These are phyloP conservation scores for Tragelaphus buxtoni DNA, from an alignment of 2,113 vertebrate genomes.

Conservation along the genomic window DNA sequence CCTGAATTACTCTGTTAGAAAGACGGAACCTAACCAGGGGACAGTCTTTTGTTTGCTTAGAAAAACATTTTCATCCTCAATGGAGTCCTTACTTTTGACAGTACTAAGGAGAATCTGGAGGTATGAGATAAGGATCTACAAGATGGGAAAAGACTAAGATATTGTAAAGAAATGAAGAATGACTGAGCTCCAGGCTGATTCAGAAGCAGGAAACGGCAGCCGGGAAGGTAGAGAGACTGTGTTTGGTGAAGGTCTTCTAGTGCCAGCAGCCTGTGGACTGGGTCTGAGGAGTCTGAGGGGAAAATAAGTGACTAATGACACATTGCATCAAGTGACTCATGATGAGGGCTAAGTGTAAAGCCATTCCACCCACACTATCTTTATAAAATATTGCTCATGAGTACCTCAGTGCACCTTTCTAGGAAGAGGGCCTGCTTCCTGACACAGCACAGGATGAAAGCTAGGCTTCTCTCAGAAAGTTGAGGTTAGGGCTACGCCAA, in stretches of 20 bases:
- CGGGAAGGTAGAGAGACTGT: background rate
- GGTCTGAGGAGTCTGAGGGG: background rate
- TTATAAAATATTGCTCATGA: background rate
- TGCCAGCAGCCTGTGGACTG: fast-evolving
- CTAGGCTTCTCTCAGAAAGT: background rate
- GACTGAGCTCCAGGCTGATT: background rate
- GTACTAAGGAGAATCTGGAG: background rate
- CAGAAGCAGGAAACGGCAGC: background rate
- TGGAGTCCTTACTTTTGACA: background rate
- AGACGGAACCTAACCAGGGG: background rate
- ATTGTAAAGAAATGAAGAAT: background rate
- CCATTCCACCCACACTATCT: background rate
- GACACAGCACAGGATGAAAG: background rate
- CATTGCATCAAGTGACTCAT: background rate
- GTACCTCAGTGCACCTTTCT: background rate
- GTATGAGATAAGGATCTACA: background rate
- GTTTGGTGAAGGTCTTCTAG: fast-evolving
- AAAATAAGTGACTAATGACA: background rate
- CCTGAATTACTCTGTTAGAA: background rate
- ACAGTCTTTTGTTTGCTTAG: background rate
- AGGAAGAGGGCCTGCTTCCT: background rate
- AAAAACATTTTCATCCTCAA: background rate
- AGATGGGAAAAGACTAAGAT: background rate
- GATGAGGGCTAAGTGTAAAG: background rate
- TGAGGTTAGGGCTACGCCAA: background rate